Conservation (phyloP, 2,797 vertebrate genomes). For the Anisognathus igniventris region DNA sequence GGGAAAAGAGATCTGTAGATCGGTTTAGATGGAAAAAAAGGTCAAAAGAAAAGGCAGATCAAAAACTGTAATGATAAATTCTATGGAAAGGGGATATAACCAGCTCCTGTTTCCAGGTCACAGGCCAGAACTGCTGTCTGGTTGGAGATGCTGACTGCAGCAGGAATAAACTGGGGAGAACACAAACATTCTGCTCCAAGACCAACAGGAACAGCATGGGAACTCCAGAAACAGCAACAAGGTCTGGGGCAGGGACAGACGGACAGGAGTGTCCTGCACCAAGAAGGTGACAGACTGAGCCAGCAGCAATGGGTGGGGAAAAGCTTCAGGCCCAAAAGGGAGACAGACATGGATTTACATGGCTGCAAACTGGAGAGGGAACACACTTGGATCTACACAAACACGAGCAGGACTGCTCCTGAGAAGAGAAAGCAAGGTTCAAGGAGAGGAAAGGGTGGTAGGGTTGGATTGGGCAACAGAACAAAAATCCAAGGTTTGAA, state of each 20-base stretch:
- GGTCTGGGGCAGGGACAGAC: background rate
- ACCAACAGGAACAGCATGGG: background rate
- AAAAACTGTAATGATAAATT: background rate
- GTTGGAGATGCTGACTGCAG: background rate
- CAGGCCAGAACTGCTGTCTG: background rate
- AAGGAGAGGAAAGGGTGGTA: background rate
- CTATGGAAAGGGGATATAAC: background rate
- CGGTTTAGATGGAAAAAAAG: background rate
- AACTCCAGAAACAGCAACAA: background rate
- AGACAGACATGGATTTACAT: background rate
- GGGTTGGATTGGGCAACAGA: background rate
- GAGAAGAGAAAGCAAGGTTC: background rate
- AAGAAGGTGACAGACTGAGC: background rate
- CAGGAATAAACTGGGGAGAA: background rate
- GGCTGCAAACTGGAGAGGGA: background rate
- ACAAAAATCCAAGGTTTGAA: background rate
- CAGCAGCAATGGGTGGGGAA: background rate
- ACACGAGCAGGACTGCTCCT: background rate
- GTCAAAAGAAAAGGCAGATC: background rate
- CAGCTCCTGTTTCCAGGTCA: background rate
- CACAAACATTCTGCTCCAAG: background rate
- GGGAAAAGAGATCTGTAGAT: background rate
- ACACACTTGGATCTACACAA: background rate
- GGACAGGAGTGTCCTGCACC: background rate
- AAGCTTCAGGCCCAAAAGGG: background rate